Percentiles rank a stretch among this genome's conserved stretches.
Evolutionary conservation across 2,888 invertebrate species (phyloP).

Genomic region (Drosophila sordidula): DNA sequence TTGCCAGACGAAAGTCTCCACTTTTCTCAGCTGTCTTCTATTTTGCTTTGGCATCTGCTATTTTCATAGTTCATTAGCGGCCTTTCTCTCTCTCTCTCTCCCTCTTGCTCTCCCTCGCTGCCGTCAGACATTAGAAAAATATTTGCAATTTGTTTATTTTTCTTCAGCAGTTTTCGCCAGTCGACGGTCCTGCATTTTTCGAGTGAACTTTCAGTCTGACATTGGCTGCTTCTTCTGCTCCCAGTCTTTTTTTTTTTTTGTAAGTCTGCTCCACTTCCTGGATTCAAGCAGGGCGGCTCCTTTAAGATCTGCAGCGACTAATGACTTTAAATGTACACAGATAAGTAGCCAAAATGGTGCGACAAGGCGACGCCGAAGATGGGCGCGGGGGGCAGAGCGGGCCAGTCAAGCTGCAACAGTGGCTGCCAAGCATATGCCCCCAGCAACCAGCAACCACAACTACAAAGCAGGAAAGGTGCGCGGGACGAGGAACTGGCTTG

Average conservation of each 20-base stretch:
- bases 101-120: conserved; percentile 29
- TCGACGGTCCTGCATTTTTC: conserved; percentile 8
- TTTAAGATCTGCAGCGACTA: conserved; percentile 57
- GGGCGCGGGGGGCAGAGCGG: conserved; percentile 1
- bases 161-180: conserved; percentile 27
- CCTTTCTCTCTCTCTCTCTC: not conserved
- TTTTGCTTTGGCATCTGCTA: conserved; percentile 47
- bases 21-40: conserved; percentile 16
- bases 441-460: conserved; percentile 13
- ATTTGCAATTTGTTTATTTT: conserved; percentile 56
- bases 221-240: conserved; percentile 44
- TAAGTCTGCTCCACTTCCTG: conserved; percentile 24
- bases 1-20: not conserved
- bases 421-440: conserved; percentile 56
- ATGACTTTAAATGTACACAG: conserved; percentile 79
- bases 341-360: conserved; percentile 63
- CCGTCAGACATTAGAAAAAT: conserved; percentile 72
- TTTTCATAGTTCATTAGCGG: conserved; percentile 70
- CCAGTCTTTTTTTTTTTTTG: not conserved
- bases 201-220: conserved; percentile 38
- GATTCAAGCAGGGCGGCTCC: conserved; percentile 33
- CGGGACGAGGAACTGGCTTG: conserved; percentile 6
- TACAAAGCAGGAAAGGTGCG: conserved; percentile 8
- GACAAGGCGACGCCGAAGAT: conserved; percentile 21
- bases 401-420: conserved; percentile 24